Evolutionary conservation across 2,113 vertebrate genomes (phyloP).

Genomic region (Ivindomyrus marchei): DNA sequence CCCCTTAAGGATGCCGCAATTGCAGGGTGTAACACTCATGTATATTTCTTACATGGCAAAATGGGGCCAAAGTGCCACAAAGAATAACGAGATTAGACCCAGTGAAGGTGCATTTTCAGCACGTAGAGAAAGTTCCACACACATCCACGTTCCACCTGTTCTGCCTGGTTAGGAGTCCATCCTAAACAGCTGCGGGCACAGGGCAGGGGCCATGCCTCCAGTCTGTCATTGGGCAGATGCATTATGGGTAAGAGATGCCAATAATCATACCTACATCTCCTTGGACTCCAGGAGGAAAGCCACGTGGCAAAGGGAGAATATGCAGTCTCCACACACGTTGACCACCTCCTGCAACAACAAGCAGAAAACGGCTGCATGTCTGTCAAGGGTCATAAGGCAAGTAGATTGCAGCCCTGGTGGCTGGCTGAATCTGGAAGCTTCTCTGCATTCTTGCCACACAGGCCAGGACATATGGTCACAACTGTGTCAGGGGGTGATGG

Average conservation of each 20-base stretch:
- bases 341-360: not conserved
- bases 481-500: not conserved
- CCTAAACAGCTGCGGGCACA: not conserved
- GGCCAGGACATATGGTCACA: not conserved
- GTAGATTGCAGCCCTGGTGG: not conserved
- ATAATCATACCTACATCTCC: not conserved
- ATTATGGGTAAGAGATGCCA: not conserved
- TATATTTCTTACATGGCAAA: not conserved
- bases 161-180: not conserved
- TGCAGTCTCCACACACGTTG: not conserved
- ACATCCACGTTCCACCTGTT: not conserved
- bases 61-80: not conserved
- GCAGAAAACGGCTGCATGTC: not conserved
- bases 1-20: not conserved
- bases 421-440: not conserved
- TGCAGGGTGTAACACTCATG: not conserved
- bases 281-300: not conserved
- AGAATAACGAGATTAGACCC: not conserved
- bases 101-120: not conserved
- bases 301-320: not conserved
- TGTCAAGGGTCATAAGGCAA: not conserved
- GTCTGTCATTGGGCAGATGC: not conserved
- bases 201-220: not conserved
- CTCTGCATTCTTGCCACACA: not conserved
- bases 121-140: not conserved